Percentiles rank a stretch among this genome's conserved stretches.
phyloP scores from a whole-genome alignment of 2,797 vertebrate genomes.

The Poeciliopsis turneri region DNA sequence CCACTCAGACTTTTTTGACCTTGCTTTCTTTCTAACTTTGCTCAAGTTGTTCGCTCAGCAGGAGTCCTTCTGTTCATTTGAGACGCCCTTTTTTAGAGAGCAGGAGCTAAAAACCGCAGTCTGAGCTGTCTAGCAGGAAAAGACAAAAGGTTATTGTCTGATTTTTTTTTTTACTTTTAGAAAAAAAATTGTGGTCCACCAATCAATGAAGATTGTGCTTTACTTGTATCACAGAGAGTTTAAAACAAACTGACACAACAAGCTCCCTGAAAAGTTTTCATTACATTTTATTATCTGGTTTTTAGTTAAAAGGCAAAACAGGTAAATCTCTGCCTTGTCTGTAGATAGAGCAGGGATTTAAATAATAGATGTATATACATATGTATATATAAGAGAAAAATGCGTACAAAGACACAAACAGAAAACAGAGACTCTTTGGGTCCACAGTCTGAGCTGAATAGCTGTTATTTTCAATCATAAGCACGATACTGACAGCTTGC shows the following conservation, averaged over 20 bases:
- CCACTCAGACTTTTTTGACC: not conserved
- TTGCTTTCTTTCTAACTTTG: not conserved
- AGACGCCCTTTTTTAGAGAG: not conserved
- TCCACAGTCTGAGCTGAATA: constrained; percentile 40
- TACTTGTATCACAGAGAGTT: constrained; percentile 7
- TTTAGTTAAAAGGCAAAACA: constrained; percentile 38
- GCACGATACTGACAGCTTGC: constrained; percentile 47
- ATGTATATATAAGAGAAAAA: not conserved
- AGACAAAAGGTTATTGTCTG: constrained; percentile 8
- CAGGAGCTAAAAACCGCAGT: constrained; percentile 18
- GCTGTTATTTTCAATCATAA: constrained; percentile 48
- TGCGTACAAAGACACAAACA: constrained; percentile 2
- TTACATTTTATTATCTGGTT: constrained; percentile 38
- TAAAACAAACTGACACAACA: constrained; percentile 19
- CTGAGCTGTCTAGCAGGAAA: constrained; percentile 18
- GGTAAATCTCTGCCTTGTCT: constrained; percentile 47
- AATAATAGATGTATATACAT: constrained; percentile 34
- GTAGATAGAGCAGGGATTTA: constrained; percentile 39
- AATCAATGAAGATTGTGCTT: not conserved
- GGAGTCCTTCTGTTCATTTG: not conserved
- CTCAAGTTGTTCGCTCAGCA: not conserved
- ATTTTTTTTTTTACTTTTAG: not conserved
- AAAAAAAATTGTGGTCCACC: not conserved
- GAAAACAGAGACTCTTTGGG: constrained; percentile 19
- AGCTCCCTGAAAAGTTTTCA: constrained; percentile 21